phyloP scores from a whole-genome alignment of 1,140 invertebrate genomes.

The Parasteatoda tepidariorum region DNA sequence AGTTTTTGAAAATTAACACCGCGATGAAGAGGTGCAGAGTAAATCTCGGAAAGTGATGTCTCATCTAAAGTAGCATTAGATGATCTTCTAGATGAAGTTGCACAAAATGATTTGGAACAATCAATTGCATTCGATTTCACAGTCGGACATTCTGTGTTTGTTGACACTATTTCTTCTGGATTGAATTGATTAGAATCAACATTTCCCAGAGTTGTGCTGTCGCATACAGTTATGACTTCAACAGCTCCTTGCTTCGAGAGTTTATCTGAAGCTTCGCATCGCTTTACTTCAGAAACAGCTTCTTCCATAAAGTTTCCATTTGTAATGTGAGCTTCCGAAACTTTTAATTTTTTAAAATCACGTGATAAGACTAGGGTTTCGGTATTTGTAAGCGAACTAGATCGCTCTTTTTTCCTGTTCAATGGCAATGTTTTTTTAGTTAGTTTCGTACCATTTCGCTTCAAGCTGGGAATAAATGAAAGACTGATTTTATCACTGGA shows the following conservation, averaged over 20 bases:
- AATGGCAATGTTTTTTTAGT: too few relatives aligned
- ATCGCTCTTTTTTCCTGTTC: too few relatives aligned
- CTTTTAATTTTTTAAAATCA: too few relatives aligned
- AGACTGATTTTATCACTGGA: neutral
- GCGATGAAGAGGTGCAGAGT: neutral
- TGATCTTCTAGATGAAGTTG: neutral
- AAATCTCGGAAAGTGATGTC: neutral
- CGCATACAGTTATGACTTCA: too few relatives aligned
- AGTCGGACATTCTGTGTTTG: neutral
- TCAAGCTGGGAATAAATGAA: neutral
- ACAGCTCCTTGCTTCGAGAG: too few relatives aligned
- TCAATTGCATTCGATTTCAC: neutral
- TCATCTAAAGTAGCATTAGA: neutral
- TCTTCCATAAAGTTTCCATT: neutral
- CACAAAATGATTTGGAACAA: too few relatives aligned
- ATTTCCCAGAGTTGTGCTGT: neutral
- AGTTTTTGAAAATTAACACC: neutral
- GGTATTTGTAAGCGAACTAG: too few relatives aligned
- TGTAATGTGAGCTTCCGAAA: too few relatives aligned
- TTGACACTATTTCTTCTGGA: neutral
- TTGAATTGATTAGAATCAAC: neutral
- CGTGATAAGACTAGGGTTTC: too few relatives aligned
- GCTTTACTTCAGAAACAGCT: too few relatives aligned
- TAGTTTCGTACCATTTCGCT: too few relatives aligned
- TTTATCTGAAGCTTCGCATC: too few relatives aligned